Evolutionary conservation across 2,888 invertebrate genomes (phyloP).

Genomic region (Carpatolechia fugitivella): DNA sequence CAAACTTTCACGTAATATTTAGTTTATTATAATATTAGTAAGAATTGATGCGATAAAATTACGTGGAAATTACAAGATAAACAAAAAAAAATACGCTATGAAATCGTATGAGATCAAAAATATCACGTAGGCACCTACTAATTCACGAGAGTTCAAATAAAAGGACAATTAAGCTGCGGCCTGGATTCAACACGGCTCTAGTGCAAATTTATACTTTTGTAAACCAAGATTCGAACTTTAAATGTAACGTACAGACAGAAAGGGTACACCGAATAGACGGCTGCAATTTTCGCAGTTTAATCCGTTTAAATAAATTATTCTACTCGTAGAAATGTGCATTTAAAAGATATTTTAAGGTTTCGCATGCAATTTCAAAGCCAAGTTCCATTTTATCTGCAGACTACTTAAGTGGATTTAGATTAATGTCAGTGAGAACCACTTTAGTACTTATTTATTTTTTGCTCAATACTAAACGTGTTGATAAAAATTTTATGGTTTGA

Average conservation of each 20-base stretch:
- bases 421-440: neutral
- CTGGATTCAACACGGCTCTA: too few species aligned
- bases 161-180: too few species aligned
- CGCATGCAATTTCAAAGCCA: slow-evolving; percentile 29
- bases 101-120: too few species aligned
- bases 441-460: neutral
- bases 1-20: too few species aligned
- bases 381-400: slow-evolving; percentile 21
- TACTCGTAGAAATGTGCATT: slow-evolving; percentile 39
- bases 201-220: too few species aligned
- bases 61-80: too few species aligned
- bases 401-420: slow-evolving; percentile 3
- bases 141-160: too few species aligned
- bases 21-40: too few species aligned
- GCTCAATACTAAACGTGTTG: neutral
- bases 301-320: slow-evolving; percentile 24
- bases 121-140: too few species aligned
- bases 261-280: neutral
- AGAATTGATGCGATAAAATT: too few species aligned
- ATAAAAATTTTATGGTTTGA: too few species aligned
- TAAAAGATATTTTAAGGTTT: slow-evolving; percentile 33
- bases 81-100: too few species aligned
- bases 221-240: neutral
- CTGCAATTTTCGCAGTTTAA: slow-evolving; percentile 20
- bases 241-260: neutral